These are phyloP conservation scores for Capromys pilorides DNA, from an alignment of 2,797 vertebrate genomes.

Conservation along the genomic window DNA sequence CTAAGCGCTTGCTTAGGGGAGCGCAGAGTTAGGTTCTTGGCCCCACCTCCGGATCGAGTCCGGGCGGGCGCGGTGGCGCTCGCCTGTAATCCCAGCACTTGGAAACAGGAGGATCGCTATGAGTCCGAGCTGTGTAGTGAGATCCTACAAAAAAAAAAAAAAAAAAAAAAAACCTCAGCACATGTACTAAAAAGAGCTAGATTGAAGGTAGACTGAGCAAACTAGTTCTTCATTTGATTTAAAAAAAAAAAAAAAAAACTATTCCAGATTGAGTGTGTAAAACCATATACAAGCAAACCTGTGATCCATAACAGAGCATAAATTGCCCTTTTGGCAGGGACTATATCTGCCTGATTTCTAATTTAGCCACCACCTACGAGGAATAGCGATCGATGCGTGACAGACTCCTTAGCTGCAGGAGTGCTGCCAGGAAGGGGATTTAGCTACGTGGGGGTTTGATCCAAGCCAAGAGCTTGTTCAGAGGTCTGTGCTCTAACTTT, in stretches of 20 bases:
- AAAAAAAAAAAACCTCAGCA: too few species aligned
- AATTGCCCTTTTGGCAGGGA: background rate
- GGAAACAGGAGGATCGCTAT: too few species aligned
- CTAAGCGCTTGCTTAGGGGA: too few species aligned
- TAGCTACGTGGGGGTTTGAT: background rate
- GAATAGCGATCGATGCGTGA: background rate
- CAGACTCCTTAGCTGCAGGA: background rate
- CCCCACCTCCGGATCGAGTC: too few species aligned
- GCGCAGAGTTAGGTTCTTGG: too few species aligned
- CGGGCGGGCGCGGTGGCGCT: too few species aligned
- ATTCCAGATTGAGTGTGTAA: background rate
- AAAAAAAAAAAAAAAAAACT: background rate
- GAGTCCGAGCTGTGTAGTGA: too few species aligned
- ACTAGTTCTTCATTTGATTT: slow-evolving; percentile 4
- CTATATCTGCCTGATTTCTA: background rate
- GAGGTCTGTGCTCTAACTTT: background rate
- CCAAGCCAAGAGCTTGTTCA: background rate
- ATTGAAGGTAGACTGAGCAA: too few species aligned
- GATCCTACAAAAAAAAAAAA: too few species aligned
- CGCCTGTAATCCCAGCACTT: too few species aligned
- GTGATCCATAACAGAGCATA: background rate
- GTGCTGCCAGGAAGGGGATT: background rate
- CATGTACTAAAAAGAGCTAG: background rate
- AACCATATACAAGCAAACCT: background rate
- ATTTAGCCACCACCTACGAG: background rate